Conservation (phyloP, 37 sponge, comb jelly and placozoan genomes). For the Tethya wilhelma region DNA sequence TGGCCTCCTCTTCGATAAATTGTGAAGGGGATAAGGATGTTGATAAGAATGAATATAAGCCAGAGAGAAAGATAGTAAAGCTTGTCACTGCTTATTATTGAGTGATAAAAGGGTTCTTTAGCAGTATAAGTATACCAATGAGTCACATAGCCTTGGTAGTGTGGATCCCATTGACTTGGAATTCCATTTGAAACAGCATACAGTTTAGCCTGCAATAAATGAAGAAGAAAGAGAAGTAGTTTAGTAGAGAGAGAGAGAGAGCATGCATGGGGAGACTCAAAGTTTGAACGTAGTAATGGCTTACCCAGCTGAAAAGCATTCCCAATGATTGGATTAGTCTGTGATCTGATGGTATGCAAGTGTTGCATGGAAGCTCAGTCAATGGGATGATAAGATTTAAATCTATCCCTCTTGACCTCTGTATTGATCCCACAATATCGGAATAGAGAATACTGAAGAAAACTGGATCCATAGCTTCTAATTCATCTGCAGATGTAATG, state of each 20-base stretch:
- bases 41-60: neutral
- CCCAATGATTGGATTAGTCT: neutral
- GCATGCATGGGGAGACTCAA: neutral
- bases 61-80: neutral
- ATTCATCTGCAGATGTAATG: neutral
- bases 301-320: conserved; percentile 1
- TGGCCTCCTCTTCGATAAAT: too few relatives aligned
- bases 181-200: neutral
- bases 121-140: neutral
- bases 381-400: neutral
- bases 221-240: neutral
- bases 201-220: neutral
- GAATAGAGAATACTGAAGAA: neutral
- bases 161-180: neutral
- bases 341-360: neutral
- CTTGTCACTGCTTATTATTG: neutral
- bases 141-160: neutral
- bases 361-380: too few relatives aligned
- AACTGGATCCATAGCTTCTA: neutral
- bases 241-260: neutral
- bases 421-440: too few relatives aligned
- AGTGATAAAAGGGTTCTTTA: neutral
- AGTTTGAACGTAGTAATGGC: too few relatives aligned
- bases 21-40: neutral
- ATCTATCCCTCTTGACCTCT: neutral